Evolutionary conservation across 30 jellyfish, hydroid and myxozoan species (phyloP).

Genomic region (Cassiopea andromeda): DNA sequence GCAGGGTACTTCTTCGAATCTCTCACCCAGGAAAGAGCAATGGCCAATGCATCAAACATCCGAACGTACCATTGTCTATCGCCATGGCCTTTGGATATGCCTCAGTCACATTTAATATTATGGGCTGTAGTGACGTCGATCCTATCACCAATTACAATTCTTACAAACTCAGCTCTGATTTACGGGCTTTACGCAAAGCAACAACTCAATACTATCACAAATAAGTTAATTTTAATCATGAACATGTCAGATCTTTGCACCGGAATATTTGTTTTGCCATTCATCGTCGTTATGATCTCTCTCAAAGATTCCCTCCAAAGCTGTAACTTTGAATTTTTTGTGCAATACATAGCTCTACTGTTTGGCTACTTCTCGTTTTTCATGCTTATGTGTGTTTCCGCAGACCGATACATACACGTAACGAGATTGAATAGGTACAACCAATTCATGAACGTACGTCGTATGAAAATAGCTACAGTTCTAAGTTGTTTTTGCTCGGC

Average conservation of each 20-base stretch:
- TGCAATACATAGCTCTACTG: neutral
- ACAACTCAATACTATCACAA: neutral
- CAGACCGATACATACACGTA: too few species aligned
- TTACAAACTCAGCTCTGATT: neutral
- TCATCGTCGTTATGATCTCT: constrained; percentile 2
- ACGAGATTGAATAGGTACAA: too few species aligned
- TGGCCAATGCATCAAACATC: neutral
- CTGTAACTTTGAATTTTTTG: constrained; percentile 14
- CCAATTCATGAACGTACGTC: too few species aligned
- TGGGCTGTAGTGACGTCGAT: neutral
- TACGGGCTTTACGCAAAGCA: too few species aligned
- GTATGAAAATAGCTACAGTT: neutral
- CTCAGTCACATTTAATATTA: neutral
- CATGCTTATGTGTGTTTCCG: too few species aligned
- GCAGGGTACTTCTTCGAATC: too few species aligned
- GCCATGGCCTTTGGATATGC: constrained; percentile 24
- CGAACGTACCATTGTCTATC: constrained; percentile 6
- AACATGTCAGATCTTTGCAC: neutral
- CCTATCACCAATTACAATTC: constrained; percentile 8
- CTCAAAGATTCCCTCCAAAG: neutral
- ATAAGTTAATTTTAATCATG: constrained; percentile 46
- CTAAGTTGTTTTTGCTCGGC: constrained; percentile 15
- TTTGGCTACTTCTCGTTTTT: too few species aligned
- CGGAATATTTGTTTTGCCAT: neutral
- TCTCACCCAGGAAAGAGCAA: too few species aligned